A percentile compares a stretch with the other conserved stretches of the same genome.
These are phyloP conservation scores for Amiota mariae DNA, from an alignment of 2,888 invertebrate species.

Conservation along the genomic window DNA sequence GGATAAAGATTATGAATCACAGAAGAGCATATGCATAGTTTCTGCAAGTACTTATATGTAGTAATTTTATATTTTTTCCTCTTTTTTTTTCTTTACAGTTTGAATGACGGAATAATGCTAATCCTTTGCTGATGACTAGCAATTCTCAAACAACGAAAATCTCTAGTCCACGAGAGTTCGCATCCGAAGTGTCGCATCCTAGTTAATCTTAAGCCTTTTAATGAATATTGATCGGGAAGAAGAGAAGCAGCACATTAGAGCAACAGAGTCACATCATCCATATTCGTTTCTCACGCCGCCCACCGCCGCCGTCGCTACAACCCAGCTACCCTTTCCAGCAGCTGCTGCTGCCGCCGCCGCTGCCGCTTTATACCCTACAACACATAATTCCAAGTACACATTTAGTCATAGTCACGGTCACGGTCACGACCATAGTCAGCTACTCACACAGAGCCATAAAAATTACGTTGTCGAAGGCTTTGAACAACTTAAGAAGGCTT, in stretches of 20 bases:
- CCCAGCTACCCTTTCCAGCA: slow-evolving; percentile 27
- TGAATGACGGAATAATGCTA: not conserved
- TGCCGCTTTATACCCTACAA: not conserved
- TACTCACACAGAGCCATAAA: slow-evolving; percentile 36
- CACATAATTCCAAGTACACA: slow-evolving; percentile 6
- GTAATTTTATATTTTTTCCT: not conserved
- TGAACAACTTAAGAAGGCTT: slow-evolving; percentile 54
- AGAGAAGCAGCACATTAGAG: slow-evolving; percentile 44
- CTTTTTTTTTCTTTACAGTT: slow-evolving; percentile 1
- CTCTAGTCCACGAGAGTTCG: slow-evolving; percentile 58
- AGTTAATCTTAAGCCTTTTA: slow-evolving; percentile 58
- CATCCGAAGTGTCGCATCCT: slow-evolving; percentile 29
- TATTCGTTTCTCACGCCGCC: slow-evolving; percentile 5
- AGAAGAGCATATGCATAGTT: no score
- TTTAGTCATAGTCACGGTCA: slow-evolving; percentile 12
- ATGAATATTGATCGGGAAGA: slow-evolving; percentile 70
- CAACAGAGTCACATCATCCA: slow-evolving; percentile 16
- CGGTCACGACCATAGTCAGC: slow-evolving; percentile 14
- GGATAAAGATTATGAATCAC: no score
- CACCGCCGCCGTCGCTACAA: slow-evolving; percentile 14
- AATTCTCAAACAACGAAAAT: slow-evolving; percentile 38
- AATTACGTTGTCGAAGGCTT: slow-evolving; percentile 40
- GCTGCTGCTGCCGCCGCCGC: slow-evolving; percentile 15
- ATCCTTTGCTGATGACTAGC: slow-evolving; percentile 5
- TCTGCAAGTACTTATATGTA: no score